Evolutionary conservation across 2,888 invertebrate genomes (phyloP).

Genomic region (Gari tellinella): DNA sequence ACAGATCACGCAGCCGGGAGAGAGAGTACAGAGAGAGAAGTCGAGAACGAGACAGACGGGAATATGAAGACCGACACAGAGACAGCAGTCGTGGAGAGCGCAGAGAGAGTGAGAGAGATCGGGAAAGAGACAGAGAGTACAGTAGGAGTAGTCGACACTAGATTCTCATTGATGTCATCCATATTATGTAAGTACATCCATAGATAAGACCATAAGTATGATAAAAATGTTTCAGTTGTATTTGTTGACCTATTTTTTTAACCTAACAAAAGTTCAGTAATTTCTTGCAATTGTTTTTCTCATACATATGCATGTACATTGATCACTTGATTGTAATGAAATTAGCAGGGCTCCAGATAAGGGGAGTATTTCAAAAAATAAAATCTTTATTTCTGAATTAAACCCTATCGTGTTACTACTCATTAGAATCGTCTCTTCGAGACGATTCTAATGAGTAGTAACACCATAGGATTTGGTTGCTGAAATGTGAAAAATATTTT

Average conservation of each 20-base stretch:
- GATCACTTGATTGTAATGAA: too few species aligned
- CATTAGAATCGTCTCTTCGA: too few species aligned
- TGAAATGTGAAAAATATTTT: too few species aligned
- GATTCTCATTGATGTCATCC: background rate
- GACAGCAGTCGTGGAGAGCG: conserved; percentile 73
- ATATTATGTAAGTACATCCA: conserved; percentile 26
- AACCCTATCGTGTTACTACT: too few species aligned
- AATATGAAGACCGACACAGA: conserved; percentile 78
- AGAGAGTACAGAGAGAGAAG: conserved; percentile 87
- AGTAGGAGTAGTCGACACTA: conserved; percentile 67
- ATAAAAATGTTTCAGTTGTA: background rate
- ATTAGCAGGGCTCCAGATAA: too few species aligned
- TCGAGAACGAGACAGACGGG: conserved; percentile 86
- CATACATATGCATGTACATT: too few species aligned
- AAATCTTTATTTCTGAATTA: too few species aligned
- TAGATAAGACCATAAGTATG: background rate
- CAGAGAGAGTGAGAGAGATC: conserved; percentile 79
- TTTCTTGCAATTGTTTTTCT: background rate
- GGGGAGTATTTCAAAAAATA: too few species aligned
- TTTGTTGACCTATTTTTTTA: background rate
- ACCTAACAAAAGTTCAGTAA: background rate
- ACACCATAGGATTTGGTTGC: too few species aligned
- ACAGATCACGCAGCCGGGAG: conserved; percentile 85
- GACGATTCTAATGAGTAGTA: too few species aligned
- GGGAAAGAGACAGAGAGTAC: conserved; percentile 82